Base-by-base conservation (phyloP, 2,888 invertebrate species). In the Gari tellinella region DNA sequence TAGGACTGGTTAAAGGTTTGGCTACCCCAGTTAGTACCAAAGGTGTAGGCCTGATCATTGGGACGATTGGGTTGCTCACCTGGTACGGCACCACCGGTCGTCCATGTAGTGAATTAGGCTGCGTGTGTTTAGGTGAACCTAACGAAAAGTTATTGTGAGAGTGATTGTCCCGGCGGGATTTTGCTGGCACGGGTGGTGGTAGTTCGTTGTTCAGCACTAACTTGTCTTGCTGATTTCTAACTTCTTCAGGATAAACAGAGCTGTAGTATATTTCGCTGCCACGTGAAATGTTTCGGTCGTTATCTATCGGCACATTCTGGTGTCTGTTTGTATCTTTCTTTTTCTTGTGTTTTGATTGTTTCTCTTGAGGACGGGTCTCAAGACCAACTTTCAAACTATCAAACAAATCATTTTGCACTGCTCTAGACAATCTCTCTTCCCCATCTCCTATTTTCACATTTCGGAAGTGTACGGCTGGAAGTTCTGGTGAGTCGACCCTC, bases 401-500 rank as follows among this genome's bases (percentile, higher is more conserved):
- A 81, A 89, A 89, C 52, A 89, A 72, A 8, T 84, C 79, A 72
- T 88, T 88, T 57, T 89, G 88, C 15, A 88, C 76, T 4, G 82
- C 81, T 55, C 73, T 67, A 17, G 72, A 79, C 14, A 66, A 60
- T n/a, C 75, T 55, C 5, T 75, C 79, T 37, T 72, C 75, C 15
- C 64, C 57, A 14, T 75, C 79, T 15, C 60, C 65, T 70, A 88
- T 85, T 74, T 88, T 89, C 15, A 83, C 67, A 76, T 91, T 91
- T 60, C 88, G 82, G 67, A 88, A 91, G 68, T 91, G 91, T 1
- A 90, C 85, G 14, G 89, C 83, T 4, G 91, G 91, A 1, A 91
- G 83, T 69, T 91, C 91, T 0, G 91, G 91, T 0, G 90, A 89
- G 25, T 86, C 86, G 0, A 80, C 81, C 14, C 85, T 63, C 55